Base-by-base conservation (phyloP, 2,888 invertebrate genomes). In the Xylophagus ater region DNA sequence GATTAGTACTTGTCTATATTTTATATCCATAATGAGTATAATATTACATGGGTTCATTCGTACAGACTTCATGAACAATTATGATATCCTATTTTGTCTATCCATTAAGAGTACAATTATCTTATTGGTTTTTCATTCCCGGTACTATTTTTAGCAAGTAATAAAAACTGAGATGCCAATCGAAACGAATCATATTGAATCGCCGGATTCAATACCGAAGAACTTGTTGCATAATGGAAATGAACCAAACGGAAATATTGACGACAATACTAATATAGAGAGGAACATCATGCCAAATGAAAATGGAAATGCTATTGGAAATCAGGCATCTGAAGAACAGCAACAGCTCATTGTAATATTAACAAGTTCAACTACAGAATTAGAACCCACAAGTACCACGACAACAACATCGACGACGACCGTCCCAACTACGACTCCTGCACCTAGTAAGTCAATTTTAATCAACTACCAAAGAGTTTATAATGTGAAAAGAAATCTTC, bases 401-500 rank as follows among this genome's bases (percentile, higher is more conserved):
- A 65, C 70, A 0, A 62, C 60, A 12, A 73, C 75, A 37, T 73
- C 75, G 15, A 74, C 76, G 15, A 76, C 77, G 21, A 59, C 71
- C 43, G 69, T 68, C 51, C 69, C 70, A 37, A 65, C 72, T 42
- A 76, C 77, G 53, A 70, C 69, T 25, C 58, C 67, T 50, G 69
- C 72, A 40, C 71, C 72, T 63, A 69, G 72, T 73, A 65, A 68
- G 66, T 61, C 48, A 7, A 4, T 13, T 28, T 13, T 12, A 3
- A 12, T 12, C n/a, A n/a, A n/a, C n/a, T n/a, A n/a, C n/a, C n/a
- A n/a, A n/a, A n/a, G n/a, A n/a, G n/a, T n/a, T n/a, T n/a, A n/a
- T n/a, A n/a, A n/a, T n/a, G n/a, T n/a, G n/a, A n/a, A n/a, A n/a
- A n/a, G n/a, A n/a, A n/a, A n/a, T n/a, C n/a, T n/a, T n/a, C n/a